Conservation (phyloP, 2,888 invertebrate species). For the Drosophila lutescens region DNA sequence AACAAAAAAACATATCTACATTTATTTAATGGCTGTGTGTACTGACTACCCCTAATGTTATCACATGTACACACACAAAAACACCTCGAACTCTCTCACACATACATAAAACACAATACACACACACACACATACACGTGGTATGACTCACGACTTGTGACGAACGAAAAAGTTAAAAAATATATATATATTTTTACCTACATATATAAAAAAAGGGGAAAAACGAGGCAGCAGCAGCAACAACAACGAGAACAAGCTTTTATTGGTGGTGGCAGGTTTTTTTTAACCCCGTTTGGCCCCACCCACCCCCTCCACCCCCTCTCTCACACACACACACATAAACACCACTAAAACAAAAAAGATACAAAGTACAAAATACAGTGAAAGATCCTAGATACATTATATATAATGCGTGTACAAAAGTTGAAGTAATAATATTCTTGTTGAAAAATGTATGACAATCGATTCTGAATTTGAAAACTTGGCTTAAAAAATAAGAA, state of each 20-base stretch:
- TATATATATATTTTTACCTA: constrained; percentile 3
- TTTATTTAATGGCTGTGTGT: constrained; percentile 69
- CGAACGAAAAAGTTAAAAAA: constrained; percentile 24
- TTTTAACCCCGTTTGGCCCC: constrained; percentile 40
- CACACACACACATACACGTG: constrained; percentile 10
- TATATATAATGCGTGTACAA: constrained; percentile 83
- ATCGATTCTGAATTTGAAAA: background rate
- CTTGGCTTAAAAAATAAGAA: background rate
- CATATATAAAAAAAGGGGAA: constrained; percentile 1
- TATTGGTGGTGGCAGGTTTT: constrained; percentile 45
- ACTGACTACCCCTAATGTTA: constrained; percentile 66
- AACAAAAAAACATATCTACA: constrained; percentile 33
- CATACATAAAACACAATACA: constrained; percentile 7
- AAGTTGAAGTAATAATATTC: constrained; percentile 44
- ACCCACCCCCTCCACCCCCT: constrained; percentile 5
- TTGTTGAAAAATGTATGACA: constrained; percentile 26
- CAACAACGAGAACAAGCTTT: constrained; percentile 35
- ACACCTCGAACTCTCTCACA: constrained; percentile 18
- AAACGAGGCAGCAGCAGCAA: constrained; percentile 22
- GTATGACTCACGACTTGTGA: constrained; percentile 31
- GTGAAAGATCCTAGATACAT: constrained; percentile 42
- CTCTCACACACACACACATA: constrained; percentile 11
- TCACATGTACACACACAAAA: constrained; percentile 31
- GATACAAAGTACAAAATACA: constrained; percentile 6
- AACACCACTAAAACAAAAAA: constrained; percentile 9